These are phyloP conservation scores for Gambusia holbrooki DNA, from an alignment of 2,113 vertebrate species.

Conservation along the genomic window DNA sequence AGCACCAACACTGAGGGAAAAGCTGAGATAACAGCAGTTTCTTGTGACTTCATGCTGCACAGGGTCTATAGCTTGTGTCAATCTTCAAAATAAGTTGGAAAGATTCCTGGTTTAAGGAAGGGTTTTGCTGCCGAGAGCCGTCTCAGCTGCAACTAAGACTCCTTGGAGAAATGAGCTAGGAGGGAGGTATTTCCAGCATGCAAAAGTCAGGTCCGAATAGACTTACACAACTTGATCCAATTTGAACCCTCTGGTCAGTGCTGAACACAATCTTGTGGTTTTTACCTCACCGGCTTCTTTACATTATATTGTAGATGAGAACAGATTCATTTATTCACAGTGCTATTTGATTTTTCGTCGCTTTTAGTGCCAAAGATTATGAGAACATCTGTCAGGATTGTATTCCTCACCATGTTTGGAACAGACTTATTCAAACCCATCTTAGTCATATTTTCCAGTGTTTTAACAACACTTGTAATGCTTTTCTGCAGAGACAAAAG, in stretches of 20 bases:
- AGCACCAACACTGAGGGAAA: neutral
- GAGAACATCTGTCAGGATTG: neutral
- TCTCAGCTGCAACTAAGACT: constrained; percentile 34
- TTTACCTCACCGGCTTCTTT: constrained; percentile 1
- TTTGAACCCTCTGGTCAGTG: constrained; percentile 5
- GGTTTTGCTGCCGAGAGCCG: constrained; percentile 10
- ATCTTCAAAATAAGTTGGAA: constrained; percentile 28
- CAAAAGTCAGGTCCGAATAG: constrained; percentile 13
- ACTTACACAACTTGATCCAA: constrained; percentile 28
- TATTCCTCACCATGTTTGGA: neutral
- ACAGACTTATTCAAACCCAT: neutral
- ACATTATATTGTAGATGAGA: too few relatives aligned
- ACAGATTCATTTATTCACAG: neutral
- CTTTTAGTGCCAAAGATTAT: neutral
- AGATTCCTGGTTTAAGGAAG: constrained; percentile 26
- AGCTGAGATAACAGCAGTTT: neutral
- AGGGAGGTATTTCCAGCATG: constrained; percentile 28
- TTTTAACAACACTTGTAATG: constrained; percentile 26
- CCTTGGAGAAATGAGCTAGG: constrained; percentile 22
- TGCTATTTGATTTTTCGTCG: too few relatives aligned
- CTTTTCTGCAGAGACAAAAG: constrained; percentile 37
- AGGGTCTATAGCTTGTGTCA: constrained; percentile 1
- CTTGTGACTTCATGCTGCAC: neutral
- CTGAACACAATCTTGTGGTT: neutral
- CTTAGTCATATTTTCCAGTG: constrained; percentile 31